Base-by-base conservation (phyloP, 1,140 invertebrate genomes). In the Trypoxylus dichotomus region DNA sequence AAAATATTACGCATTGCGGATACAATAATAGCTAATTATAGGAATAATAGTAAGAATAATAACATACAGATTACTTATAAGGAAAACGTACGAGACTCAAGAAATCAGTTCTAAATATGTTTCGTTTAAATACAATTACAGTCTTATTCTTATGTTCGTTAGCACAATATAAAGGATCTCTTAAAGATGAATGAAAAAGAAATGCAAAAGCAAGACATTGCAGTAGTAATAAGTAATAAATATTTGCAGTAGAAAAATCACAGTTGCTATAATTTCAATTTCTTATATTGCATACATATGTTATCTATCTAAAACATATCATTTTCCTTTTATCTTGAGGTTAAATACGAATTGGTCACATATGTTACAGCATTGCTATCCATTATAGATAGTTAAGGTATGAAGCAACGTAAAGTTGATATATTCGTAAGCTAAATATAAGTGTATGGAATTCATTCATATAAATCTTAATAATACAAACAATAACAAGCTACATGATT, bases 211-310 rank as follows among this genome's bases (percentile, higher is more conserved):
- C 21, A 68, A 27, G 19, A 13, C 25, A 68, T 68, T 68, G 13
- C 27, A 47, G 15, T 47, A 54, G n/a, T 47, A 54, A 5, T 54
- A 54, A 54, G 32, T 68, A 68, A 68, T 68, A 68, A 29, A 68
- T 29, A 68, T 68, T 24, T 68, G 60, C 60, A 68, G 60, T 68
- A 68, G 60, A 68, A 68, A 63, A 68, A 68, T 68, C 60, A 68
- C 60, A 68, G 60, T 27, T 68, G 11, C 21, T 29, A 68, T 68
- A 68, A 68, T 68, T 68, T 68, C 60, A 68, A 68, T 68, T 27
- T 29, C 13, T 68, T 27, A 27, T 68, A n/a, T 58, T 58, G 47
- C 13, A n/a, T 58, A 68, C 10, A 27, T 54, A 19, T 19, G 5
- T 2, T 54, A 19, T 54, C 19, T 54, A 68, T 60, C 15, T 2